phyloP scores from a whole-genome alignment of 2,113 vertebrate species.

The Catharus minimus region DNA sequence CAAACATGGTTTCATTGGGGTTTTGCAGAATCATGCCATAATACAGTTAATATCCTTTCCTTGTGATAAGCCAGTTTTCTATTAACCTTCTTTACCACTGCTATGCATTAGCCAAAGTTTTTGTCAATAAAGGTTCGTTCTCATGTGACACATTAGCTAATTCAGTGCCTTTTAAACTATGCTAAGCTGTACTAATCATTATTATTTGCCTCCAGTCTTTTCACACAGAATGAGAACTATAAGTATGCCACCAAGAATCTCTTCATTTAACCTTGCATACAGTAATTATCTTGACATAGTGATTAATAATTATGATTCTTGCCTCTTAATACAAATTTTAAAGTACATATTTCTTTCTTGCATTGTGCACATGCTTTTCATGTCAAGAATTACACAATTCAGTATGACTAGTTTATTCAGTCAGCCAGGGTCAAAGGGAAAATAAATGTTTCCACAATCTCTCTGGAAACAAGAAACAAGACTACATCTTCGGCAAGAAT shows the following conservation, averaged over 20 bases:
- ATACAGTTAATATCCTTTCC: not conserved
- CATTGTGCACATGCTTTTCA: not conserved
- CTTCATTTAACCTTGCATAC: slow-evolving; percentile 5
- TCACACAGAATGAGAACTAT: not conserved
- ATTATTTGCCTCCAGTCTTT: slow-evolving; percentile 45
- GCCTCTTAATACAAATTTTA: not conserved
- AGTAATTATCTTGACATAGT: slow-evolving; percentile 15
- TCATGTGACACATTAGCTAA: slow-evolving; percentile 18
- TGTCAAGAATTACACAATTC: not conserved
- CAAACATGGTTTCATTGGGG: not conserved
- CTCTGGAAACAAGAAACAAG: slow-evolving; percentile 38
- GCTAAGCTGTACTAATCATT: slow-evolving; percentile 34
- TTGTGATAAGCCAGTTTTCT: slow-evolving; percentile 25
- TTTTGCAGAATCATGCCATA: not conserved
- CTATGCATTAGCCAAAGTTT: not conserved
- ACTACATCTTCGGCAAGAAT: not conserved
- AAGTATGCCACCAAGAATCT: slow-evolving; percentile 1
- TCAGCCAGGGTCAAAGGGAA: not conserved
- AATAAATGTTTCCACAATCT: slow-evolving; percentile 10
- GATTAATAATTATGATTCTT: not conserved
- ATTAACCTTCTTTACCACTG: slow-evolving; percentile 31
- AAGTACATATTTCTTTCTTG: not conserved
- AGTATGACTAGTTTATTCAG: not conserved
- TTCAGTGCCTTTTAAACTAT: slow-evolving; percentile 35
- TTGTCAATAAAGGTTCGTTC: slow-evolving; percentile 1